Base-by-base conservation (phyloP, 2,797 vertebrate species). In the Chelonia mydas region DNA sequence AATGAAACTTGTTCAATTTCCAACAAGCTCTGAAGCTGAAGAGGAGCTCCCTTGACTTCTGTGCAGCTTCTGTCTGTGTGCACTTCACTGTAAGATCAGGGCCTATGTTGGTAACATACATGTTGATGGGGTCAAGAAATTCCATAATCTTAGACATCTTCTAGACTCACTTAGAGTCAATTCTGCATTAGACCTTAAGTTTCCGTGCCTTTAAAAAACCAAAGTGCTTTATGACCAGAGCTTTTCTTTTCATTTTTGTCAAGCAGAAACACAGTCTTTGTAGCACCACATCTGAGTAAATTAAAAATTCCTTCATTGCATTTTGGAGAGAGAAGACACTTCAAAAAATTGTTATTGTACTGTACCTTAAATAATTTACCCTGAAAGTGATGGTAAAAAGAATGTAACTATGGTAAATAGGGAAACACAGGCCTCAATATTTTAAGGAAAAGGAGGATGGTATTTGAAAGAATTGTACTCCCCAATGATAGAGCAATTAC, bases 191-290 rank as follows among this genome's bases (percentile, higher is more conserved):
- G 37, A 54, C 78, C 3, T 0, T 0, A 11, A 59, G 53, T 76
- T 9, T 47, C 57, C 80, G 28, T 4, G 0, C 3, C 0, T 0
- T 80, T 27, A 80, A 50, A 87, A 6, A 17, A 83, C 78, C 10
- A 21, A 49, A 5, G 57, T 0, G 1, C 87, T 45, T 81, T 37
- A 33, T 21, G 57, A 78, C 12, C 31, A 81, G 45, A 33, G 76
- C 16, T 19, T 59, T 45, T 23, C 10, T 54, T 85, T 54, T 47
- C 23, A 11, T 0, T 3, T 59, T 28, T 80, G 65, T 68, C 0
- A 2, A 57, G 76, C 53, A 74, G 33, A 41, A 72, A 17, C 0
- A 2, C 53, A 33, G 7, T 37, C 41, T 53, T 37, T 53, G 81
- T 82, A 21, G 16, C 4, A 0, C 0, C 17, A 57, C 0, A 1